Percentiles rank a stretch among this genome's conserved stretches.
phyloP scores from a whole-genome alignment of 2,797 vertebrate genomes.

The Kryptopterus vitreolus region DNA sequence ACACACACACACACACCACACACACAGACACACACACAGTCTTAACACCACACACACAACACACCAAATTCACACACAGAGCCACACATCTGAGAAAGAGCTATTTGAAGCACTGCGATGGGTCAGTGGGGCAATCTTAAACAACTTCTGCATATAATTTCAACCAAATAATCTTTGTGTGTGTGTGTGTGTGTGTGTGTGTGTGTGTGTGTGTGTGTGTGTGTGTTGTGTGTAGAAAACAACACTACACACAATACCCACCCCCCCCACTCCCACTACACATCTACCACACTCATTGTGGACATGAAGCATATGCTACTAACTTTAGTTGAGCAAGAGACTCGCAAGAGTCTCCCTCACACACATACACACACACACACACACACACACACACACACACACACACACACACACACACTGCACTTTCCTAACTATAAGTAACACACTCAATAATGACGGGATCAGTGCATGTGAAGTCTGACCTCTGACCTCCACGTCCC shows the following conservation, averaged over 20 bases:
- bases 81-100: not conserved
- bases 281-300: not conserved
- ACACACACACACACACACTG: conserved; percentile 7
- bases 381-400: conserved; percentile 22
- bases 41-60: conserved; percentile 40
- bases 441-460: not conserved
- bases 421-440: not conserved
- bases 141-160: not conserved
- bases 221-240: too few species aligned
- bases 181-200: conserved; percentile 31
- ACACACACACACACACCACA: conserved; percentile 33
- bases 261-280: too few species aligned
- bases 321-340: conserved; percentile 18
- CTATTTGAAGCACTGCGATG: not conserved
- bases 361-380: conserved; percentile 18
- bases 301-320: conserved; percentile 3
- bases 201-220: conserved; percentile 1
- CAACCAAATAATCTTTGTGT: not conserved
- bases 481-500: conserved; percentile 40
- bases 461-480: conserved; percentile 11
- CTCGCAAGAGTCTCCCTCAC: conserved; percentile 11
- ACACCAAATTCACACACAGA: conserved; percentile 43
- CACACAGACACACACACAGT: conserved; percentile 49
- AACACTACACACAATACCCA: too few species aligned
- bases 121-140: not conserved